Evolutionary conservation across 2,888 invertebrate genomes (phyloP).

Genomic region (Invenusta paracnida): DNA sequence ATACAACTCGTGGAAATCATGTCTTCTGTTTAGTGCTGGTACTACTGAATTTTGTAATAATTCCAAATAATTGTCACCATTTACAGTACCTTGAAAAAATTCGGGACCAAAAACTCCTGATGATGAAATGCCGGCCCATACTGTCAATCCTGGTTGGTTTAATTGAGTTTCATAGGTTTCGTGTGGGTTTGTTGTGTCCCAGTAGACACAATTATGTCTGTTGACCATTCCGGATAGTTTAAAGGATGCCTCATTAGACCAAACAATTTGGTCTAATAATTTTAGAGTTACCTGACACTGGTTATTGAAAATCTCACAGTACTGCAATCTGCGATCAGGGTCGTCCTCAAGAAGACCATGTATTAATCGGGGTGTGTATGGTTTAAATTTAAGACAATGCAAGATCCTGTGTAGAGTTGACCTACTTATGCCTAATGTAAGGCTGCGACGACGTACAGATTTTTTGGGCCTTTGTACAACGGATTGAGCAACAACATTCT

Average conservation of each 20-base stretch:
- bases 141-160: slow-evolving; percentile 24
- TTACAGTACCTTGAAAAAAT: slow-evolving; percentile 17
- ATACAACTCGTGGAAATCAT: slow-evolving; percentile 15
- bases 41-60: background rate
- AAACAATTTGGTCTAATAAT: slow-evolving; percentile 30
- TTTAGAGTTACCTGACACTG: slow-evolving; percentile 8
- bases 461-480: slow-evolving; percentile 33
- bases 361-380: slow-evolving; percentile 21
- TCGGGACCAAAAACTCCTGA: background rate
- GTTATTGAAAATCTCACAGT: slow-evolving; percentile 29
- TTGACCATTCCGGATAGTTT: slow-evolving; percentile 11
- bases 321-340: slow-evolving; percentile 25
- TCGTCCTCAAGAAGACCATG: slow-evolving; percentile 2
- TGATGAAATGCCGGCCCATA: slow-evolving; percentile 21
- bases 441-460: slow-evolving; percentile 29
- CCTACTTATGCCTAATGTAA: background rate
- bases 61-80: slow-evolving; percentile 28
- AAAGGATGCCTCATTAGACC: background rate
- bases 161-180: slow-evolving; percentile 26
- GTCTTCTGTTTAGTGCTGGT: slow-evolving; percentile 7
- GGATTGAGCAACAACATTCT: slow-evolving; percentile 32
- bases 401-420: slow-evolving; percentile 5
- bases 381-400: slow-evolving; percentile 21
- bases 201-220: slow-evolving; percentile 32
- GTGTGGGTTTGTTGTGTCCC: slow-evolving; percentile 16